These are phyloP conservation scores for Cyclina sinensis DNA, from an alignment of 1,140 invertebrate genomes.

Conservation along the genomic window DNA sequence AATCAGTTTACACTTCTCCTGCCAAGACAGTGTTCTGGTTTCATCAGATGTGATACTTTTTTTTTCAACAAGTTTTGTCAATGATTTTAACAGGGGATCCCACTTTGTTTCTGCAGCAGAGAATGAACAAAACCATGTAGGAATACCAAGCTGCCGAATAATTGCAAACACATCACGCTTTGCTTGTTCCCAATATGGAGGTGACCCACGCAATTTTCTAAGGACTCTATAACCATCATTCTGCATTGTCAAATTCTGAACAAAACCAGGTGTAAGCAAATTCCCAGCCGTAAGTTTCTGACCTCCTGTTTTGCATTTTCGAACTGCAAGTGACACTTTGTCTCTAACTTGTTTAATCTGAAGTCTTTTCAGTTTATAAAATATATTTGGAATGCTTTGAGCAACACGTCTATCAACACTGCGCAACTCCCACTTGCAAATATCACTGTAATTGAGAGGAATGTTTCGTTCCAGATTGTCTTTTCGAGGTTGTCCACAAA, in stretches of 20 bases:
- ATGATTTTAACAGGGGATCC: neutral
- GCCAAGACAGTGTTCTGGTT: neutral
- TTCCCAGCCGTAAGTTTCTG: slow-evolving; percentile 67
- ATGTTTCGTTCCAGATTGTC: slow-evolving; percentile 34
- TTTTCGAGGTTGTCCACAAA: slow-evolving; percentile 56
- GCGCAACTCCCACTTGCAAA: slow-evolving; percentile 58
- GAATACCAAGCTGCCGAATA: slow-evolving; percentile 66
- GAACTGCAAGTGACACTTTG: slow-evolving; percentile 65
- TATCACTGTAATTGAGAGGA: slow-evolving; percentile 56
- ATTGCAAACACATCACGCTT: slow-evolving; percentile 72
- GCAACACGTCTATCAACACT: slow-evolving; percentile 64
- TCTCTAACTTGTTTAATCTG: slow-evolving; percentile 74
- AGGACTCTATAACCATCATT: slow-evolving; percentile 73
- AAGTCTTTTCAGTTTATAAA: slow-evolving; percentile 74
- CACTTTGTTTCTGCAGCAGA: slow-evolving; percentile 47
- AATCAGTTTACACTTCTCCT: slow-evolving; percentile 12
- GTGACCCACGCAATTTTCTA: slow-evolving; percentile 66
- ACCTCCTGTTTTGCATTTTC: slow-evolving; percentile 67
- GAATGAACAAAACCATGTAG: slow-evolving; percentile 62
- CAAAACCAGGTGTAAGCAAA: slow-evolving; percentile 36
- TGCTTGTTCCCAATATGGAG: slow-evolving; percentile 70
- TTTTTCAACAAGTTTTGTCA: neutral
- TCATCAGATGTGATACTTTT: neutral
- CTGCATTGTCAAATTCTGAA: slow-evolving; percentile 65
- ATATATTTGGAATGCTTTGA: slow-evolving; percentile 60